A percentile compares a stretch with the other conserved stretches of the same genome.
phyloP scores from a whole-genome alignment of 2,888 invertebrate genomes.

The Lasioglossum vierecki region DNA sequence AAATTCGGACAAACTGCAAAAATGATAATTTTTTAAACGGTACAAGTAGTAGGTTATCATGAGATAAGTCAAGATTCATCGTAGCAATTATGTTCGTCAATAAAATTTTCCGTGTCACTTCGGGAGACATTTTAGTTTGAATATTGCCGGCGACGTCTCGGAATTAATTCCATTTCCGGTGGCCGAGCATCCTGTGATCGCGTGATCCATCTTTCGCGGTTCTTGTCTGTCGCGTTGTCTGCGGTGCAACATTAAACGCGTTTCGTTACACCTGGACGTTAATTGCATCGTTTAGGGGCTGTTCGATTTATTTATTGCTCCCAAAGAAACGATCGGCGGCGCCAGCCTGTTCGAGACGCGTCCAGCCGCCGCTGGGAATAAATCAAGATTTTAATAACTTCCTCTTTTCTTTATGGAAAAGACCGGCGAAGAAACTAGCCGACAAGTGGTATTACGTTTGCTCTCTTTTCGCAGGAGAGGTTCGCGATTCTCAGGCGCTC shows the following conservation, averaged over 20 bases:
- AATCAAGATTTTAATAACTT: slow-evolving; percentile 44
- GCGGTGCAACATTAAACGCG: background rate
- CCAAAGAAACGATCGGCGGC: background rate
- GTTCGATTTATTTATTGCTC: slow-evolving; percentile 20
- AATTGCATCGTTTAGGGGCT: slow-evolving; percentile 26
- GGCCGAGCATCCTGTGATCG: slow-evolving; percentile 33
- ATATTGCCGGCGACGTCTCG: slow-evolving; percentile 1
- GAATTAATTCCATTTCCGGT: slow-evolving; percentile 47
- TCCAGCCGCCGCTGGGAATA: background rate
- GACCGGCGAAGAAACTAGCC: background rate
- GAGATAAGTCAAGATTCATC: background rate
- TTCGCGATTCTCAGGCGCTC: background rate
- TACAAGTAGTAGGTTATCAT: no score
- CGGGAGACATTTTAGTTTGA: background rate
- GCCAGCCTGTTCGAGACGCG: background rate
- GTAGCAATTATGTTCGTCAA: background rate
- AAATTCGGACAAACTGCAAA: no score
- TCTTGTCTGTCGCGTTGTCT: background rate
- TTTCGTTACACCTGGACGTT: slow-evolving; percentile 8
- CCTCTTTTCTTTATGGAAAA: slow-evolving; percentile 17
- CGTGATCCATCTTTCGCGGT: background rate
- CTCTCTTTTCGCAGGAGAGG: background rate
- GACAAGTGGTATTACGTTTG: background rate
- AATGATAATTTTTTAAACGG: no score
- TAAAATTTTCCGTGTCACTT: background rate